Evolutionary conservation across 2,797 vertebrate genomes (phyloP).

Genomic region (Alca torda): DNA sequence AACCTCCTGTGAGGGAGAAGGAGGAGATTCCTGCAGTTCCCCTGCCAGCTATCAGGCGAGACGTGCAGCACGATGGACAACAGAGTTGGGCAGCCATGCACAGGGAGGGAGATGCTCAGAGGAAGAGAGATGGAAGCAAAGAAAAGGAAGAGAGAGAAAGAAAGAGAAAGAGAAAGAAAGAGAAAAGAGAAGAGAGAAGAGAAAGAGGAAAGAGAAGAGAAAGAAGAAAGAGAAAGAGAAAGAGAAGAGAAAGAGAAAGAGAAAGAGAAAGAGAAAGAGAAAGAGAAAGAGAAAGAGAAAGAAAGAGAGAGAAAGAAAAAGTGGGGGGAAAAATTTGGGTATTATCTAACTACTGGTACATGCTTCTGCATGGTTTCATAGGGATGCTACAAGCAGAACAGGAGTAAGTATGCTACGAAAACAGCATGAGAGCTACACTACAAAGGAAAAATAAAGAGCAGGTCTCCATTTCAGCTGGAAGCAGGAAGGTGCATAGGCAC

Average conservation of each 20-base stretch:
- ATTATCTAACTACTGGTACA: conserved; percentile 27
- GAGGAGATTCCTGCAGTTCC: neutral
- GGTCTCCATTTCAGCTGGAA: neutral
- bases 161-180: neutral
- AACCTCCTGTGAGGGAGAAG: neutral
- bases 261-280: neutral
- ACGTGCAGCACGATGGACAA: neutral
- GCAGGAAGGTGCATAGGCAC: neutral
- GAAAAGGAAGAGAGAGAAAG: neutral
- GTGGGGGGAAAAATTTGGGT: neutral
- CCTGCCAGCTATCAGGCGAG: neutral
- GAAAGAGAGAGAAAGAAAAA: neutral
- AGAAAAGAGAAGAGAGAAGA: too few species aligned
- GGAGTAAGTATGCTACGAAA: neutral
- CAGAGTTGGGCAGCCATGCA: fast-evolving
- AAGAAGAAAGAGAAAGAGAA: neutral
- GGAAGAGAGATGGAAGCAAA: neutral
- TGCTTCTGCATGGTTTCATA: conserved; percentile 4
- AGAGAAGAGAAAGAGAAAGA: neutral
- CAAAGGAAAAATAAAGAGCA: neutral
- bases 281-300: neutral
- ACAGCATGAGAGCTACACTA: neutral
- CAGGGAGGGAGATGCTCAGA: neutral
- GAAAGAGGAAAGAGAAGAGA: neutral
- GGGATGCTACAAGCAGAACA: neutral